Evolutionary conservation across 2,888 invertebrate species (phyloP), one percentile per base, ranked within the genome.

Genomic region (Dicyrtomina minuta): DNA sequence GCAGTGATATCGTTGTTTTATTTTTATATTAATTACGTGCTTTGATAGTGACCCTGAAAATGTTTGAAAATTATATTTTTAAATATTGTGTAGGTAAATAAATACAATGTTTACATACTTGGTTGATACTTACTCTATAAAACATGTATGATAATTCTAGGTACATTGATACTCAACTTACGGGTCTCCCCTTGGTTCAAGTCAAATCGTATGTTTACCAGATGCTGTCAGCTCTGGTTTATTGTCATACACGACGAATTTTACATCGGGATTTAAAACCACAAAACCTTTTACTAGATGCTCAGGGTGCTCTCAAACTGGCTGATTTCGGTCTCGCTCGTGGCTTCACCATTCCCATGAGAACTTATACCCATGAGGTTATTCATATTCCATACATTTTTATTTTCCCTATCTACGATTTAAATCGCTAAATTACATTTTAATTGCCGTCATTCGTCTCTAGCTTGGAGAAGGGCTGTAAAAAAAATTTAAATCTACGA

Each of bases 311-410:
- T 79, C 92, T 98, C 77, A 98, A 98, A 82, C 83, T 96, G 65
- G 98, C 97, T 0, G 98, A 99, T 86, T 98, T 98, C 84, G 98
- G 98, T 10, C 85, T 99, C 68, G 96, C 96, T 3, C 86, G 98
- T 77, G 90, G 92, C 46, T 95, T 96, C 83, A 91, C 91, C 68
- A 86, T 98, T 49, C 98, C 98, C 15, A 89, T 96, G 77, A 86
- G 95, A 72, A 90, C 91, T 0, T 98, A 95, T 82, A 98, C 98
- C 0, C 97, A 98, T 83, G 93, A 93, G 84, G 70, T 51, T 61
- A 13, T 22, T 20, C 53, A 46, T 46, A 46, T 46, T 22, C 5
- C 53, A 46, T 46, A 46, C 12, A 17, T 46, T 6, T 15, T 6
- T 17, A 17, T 17, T 17, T 46, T 43, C 8, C 43, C 8, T 15